Base-by-base conservation (phyloP, 1,140 invertebrate species). In the Amphibalanus amphitrite region DNA sequence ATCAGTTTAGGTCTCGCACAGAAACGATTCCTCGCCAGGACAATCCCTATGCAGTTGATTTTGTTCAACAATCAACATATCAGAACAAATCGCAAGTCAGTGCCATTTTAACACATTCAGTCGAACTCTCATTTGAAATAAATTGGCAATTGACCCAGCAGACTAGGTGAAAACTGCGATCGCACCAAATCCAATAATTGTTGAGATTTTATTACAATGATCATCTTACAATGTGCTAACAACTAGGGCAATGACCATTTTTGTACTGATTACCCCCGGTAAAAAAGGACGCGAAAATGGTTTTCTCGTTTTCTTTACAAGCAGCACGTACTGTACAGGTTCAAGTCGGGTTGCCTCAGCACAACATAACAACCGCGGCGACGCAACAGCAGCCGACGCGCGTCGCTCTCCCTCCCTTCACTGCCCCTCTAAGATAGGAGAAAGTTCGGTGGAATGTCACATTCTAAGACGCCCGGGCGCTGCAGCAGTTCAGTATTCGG, bases 141-240 rank as follows among this genome's bases (percentile, higher is more conserved):
- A n/a, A n/a, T n/a, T n/a, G n/a, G n/a, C n/a, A n/a, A n/a, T n/a
- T n/a, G n/a, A n/a, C n/a, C n/a, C n/a, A n/a, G n/a, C n/a, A n/a
- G n/a, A n/a, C n/a, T n/a, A n/a, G n/a, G n/a, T n/a, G n/a, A n/a
- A n/a, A n/a, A n/a, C 33, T 15, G 33, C 33, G 15, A 38, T 15
- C 33, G 33, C 33, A 38, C 15, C 33, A 38, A 38, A 38, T 6
- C 33, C 47, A 20, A 59, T 59, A 13, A 59, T 59, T 23, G 47
- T 59, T 59, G 47, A 59, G 47, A 59, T 59, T 59, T 59, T 59
- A 59, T 59, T 59, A 59, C 47, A 59, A 59, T 59, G 47, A 59
- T 59, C 47, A 59, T 59, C 47, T 59, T 59, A 59, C 47, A 59
- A 59, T 13, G 20, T 59, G 47, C 47, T 59, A 59, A 59, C 47